Evolutionary conservation across 1,140 invertebrate genomes (phyloP).

Genomic region (Zaprionus taronus): DNA sequence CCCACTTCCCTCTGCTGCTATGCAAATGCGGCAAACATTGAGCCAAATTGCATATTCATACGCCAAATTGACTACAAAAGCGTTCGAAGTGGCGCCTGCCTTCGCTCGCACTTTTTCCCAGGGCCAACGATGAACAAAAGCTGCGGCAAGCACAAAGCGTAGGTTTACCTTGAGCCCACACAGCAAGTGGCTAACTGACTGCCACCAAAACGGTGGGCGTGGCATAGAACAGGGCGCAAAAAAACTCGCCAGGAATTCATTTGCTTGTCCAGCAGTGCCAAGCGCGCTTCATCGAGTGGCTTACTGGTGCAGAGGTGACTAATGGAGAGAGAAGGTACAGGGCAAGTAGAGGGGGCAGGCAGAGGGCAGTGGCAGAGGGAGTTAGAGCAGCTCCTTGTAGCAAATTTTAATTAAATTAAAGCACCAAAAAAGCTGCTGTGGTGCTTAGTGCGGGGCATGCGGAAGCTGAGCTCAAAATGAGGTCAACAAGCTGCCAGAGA

Average conservation of each 20-base stretch:
- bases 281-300: slow-evolving; percentile 3
- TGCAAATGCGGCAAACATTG: slow-evolving; percentile 19
- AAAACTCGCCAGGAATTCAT: slow-evolving; percentile 1
- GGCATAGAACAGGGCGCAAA: not conserved
- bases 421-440: slow-evolving; percentile 18
- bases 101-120: slow-evolving; percentile 22
- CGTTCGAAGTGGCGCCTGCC: slow-evolving; percentile 44
- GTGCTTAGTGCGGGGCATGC: not conserved
- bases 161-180: slow-evolving; percentile 53
- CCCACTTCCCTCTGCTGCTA: not conserved
- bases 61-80: slow-evolving; percentile 55
- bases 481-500: slow-evolving; percentile 59
- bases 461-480: slow-evolving; percentile 48
- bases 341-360: too few species aligned
- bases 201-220: not conserved
- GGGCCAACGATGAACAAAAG: slow-evolving; percentile 49
- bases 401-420: slow-evolving; percentile 72
- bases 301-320: not conserved
- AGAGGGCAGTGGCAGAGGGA: too few species aligned
- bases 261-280: slow-evolving; percentile 13
- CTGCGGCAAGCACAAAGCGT: slow-evolving; percentile 32
- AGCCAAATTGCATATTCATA: slow-evolving; percentile 71
- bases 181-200: slow-evolving; percentile 38
- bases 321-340: not conserved
- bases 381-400: slow-evolving; percentile 14